Base-by-base conservation (phyloP, 2,113 vertebrate genomes). In the Todiramphus saurophagus region DNA sequence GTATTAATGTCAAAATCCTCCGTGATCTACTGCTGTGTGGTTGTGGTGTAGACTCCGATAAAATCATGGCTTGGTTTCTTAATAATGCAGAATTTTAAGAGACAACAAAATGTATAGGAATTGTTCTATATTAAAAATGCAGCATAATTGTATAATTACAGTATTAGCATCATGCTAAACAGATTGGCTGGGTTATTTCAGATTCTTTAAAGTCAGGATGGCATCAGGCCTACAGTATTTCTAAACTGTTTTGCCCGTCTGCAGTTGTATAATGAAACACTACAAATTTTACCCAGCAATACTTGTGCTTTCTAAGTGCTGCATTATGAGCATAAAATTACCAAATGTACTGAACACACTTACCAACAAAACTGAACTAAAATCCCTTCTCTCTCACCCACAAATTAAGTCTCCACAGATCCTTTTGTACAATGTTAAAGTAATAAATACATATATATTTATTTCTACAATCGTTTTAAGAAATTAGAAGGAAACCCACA, bases 91-190 rank as follows among this genome's bases (percentile, higher is more conserved):
- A 64, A 76, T 96, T 96, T 96, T 85, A 94, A 78, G 81, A 95
- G 89, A 92, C 84, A 89, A 75, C 77, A 79, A 93, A 97, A 97
- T 19, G 50, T 90, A 96, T 91, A 96, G 86, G 77, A 97, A 96
- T 97, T 93, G 70, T 92, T 93, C 85, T 87, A 46, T 97, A 97
- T 97, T 97, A 97, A 97, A 97, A 97, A 97, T 96, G 93, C 89
- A 95, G 60, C 83, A 96, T 94, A 95, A 96, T 93, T 92, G 96
- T 96, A 92, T 93, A 97, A 97, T 95, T 97, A 89, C 93, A 94
- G 93, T 93, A 97, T 96, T 95, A 96, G 92, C 89, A 95, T 87
- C 93, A 82, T 84, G 88, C 84, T 97, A 96, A 97, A 97, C 96
- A 97, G 87, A 95, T 90, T 97, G 78, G 89, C 94, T 96, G 92